phyloP scores from a whole-genome alignment of 2,888 invertebrate species.

The Euphydryas editha region DNA sequence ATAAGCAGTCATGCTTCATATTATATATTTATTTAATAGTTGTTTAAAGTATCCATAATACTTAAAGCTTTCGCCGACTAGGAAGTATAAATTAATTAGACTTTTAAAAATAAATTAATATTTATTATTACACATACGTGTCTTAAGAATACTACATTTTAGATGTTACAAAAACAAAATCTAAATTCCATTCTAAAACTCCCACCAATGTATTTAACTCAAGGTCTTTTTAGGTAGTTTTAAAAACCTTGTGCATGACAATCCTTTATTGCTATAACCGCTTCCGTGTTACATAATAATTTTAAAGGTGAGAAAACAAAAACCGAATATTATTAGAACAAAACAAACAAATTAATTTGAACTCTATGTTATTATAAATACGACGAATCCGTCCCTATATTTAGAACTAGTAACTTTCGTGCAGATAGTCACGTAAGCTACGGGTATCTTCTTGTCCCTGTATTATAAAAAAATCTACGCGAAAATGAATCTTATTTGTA shows the following conservation, averaged over 20 bases:
- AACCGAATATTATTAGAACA: not conserved
- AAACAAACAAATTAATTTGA: not conserved
- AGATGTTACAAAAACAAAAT: not conserved
- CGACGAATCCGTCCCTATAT: conserved; percentile 5
- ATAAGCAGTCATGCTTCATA: too few relatives aligned
- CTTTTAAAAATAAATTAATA: too few relatives aligned
- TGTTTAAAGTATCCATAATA: too few relatives aligned
- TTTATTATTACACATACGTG: too few relatives aligned
- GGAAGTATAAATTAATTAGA: too few relatives aligned
- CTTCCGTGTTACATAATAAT: conserved; percentile 15
- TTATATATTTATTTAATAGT: too few relatives aligned
- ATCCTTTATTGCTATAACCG: conserved; percentile 7
- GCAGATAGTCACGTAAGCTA: conserved; percentile 27
- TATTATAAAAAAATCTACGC: not conserved
- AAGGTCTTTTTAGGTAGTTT: not conserved
- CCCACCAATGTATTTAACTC: not conserved
- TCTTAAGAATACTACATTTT: too few relatives aligned
- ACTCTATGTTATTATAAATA: not conserved
- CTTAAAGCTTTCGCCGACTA: too few relatives aligned
- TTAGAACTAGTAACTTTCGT: conserved; percentile 1
- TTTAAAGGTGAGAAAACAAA: conserved; percentile 4
- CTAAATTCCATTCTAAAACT: not conserved
- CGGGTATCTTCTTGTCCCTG: not conserved
- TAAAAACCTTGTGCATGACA: conserved; percentile 10
- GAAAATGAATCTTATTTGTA: not conserved